Conservation (phyloP, 2,888 invertebrate species). For the Caenorhabditis virilis region DNA sequence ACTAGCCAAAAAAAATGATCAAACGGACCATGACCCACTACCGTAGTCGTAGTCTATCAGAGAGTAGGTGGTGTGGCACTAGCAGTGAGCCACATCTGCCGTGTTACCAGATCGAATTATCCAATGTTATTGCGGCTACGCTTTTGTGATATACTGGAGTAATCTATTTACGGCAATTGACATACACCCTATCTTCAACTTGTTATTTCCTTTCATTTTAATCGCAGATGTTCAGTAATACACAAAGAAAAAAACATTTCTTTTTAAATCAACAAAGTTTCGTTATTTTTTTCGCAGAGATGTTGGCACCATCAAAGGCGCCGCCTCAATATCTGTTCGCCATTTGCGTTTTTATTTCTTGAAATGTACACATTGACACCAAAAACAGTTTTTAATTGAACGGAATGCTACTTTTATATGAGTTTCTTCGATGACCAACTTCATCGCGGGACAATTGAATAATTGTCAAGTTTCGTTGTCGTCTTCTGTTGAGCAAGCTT, state of each 20-base stretch:
- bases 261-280: no score
- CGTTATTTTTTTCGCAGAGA: no score
- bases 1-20: no score
- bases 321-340: no score
- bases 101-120: constrained; percentile 48
- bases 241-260: no score
- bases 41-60: no score
- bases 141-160: constrained; percentile 51
- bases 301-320: constrained; percentile 5
- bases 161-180: constrained; percentile 49
- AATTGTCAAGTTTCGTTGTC: not conserved
- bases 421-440: constrained; percentile 29
- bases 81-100: constrained; percentile 44
- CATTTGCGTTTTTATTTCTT: not conserved
- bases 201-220: no score
- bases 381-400: constrained; percentile 15
- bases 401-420: constrained; percentile 28
- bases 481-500: constrained; percentile 15
- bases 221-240: no score
- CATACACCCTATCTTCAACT: no score
- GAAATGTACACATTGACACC: not conserved
- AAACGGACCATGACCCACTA: no score
- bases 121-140: constrained; percentile 47
- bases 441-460: constrained; percentile 12
- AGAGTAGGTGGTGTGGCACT: no score